Evolutionary conservation across 2,797 vertebrate genomes (phyloP), one percentile per base, ranked within the genome.

Genomic region (Sciurus vulgaris): DNA sequence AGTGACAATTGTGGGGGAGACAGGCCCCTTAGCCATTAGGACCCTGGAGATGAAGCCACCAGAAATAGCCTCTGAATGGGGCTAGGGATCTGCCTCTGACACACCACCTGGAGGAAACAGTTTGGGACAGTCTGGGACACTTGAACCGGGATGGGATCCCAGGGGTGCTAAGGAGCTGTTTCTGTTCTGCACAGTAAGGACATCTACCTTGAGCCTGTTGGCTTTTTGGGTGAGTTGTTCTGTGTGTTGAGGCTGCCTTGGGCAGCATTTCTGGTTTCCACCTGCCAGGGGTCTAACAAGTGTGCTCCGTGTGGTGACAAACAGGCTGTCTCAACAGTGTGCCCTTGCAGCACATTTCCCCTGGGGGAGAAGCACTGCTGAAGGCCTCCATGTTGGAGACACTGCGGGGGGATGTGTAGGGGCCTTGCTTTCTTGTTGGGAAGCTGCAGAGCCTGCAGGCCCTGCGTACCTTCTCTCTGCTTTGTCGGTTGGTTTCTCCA

Each of bases 191-290:
- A 7, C 3, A 7, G 17, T 38, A 0, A 24, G 2, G 0, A 74
- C 47, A 20, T 35, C 83, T 73, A 6, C 72, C 54, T 59, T 17
- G 26, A 4, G 9, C 0, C 87, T 2, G 0, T 2, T 13, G 63
- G 1, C 11, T 0, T 14, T 54, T 0, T 38, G n/a, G 33, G 44
- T 38, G 10, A 28, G 6, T 35, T 1, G 0, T 11, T 67, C 51
- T 61, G 8, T 17, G 18, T 4, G 1, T 63, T 7, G 49, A 74
- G 51, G 44, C 84, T 2, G 0, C 61, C 8, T 33, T 15, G 15
- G 2, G 70, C 3, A 13, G 35, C 73, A 0, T 33, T 49, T 0
- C 44, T 30, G 63, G 47, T 12, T 56, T 14, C 72, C 33, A 1
- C 59, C 41, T 38, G 14, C 2, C 5, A 26, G 35, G 20, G 38